Base-by-base conservation (phyloP, 2,797 vertebrate genomes). In the Gallinago solitaria region DNA sequence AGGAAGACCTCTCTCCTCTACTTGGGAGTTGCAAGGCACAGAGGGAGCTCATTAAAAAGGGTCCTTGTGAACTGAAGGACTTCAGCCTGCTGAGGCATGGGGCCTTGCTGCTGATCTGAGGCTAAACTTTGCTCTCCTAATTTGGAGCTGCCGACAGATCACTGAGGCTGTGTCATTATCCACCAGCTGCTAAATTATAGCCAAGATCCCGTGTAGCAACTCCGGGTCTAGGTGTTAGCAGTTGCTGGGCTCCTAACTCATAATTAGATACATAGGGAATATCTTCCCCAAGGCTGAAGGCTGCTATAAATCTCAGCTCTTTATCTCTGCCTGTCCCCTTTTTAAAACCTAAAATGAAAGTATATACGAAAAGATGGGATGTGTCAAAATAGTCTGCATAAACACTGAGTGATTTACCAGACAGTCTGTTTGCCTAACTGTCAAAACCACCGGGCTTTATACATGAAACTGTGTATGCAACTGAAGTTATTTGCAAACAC, bases 361-460 rank as follows among this genome's bases (percentile, higher is more conserved):
- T 89, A 92, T 85, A 95, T 91, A 92, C 0, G 5, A 91, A 95
- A 97, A 97, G 96, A 97, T 94, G 96, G 95, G 94, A 97, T 94
- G 90, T 96, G 96, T 97, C 95, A 97, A 96, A 96, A 96, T 95
- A 96, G 96, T 96, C 87, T 97, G 95, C 91, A 95, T 89, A 96
- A 97, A 95, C 95, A 96, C 68, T 48, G 93, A 95, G 93, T 95
- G 96, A 96, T 97, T 95, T 96, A 94, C 95, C 96, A 97, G 96
- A 96, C 95, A 95, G 94, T 64, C 92, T 96, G 94, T 91, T 96
- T 96, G 93, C 96, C 91, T 94, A 90, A 95, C 94, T 97, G 96
- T 96, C 94, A 97, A 96, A 97, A 97, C 90, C 93, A 96, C 88
- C 53, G 45, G 83, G 94, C 86, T 97, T 91, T 94, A 67, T 87